These are phyloP conservation scores for Equus quagga DNA, from an alignment of 2,113 vertebrate species.

Conservation along the genomic window DNA sequence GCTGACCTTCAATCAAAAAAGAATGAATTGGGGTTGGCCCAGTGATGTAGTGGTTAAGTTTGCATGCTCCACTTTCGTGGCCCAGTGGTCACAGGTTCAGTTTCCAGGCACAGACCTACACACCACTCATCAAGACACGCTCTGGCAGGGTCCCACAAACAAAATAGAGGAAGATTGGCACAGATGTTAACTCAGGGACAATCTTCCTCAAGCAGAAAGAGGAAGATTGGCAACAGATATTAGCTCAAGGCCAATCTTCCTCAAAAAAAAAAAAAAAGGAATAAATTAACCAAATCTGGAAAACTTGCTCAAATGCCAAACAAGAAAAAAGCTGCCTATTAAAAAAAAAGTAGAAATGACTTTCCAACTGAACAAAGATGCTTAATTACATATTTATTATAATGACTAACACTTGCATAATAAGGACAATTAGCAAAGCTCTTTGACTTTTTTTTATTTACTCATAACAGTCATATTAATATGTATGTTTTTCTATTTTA, in stretches of 20 bases:
- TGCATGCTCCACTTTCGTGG: too few relatives aligned
- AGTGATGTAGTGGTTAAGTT: too few relatives aligned
- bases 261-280: neutral
- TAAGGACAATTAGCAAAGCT: neutral
- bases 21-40: neutral
- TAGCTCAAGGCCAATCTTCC: too few relatives aligned
- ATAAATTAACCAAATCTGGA: neutral
- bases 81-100: too few relatives aligned
- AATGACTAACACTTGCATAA: neutral
- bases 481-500: neutral
- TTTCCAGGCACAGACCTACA: too few relatives aligned
- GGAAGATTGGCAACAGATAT: too few relatives aligned
- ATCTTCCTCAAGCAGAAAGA: too few relatives aligned
- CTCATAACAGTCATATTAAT: neutral
- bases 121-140: too few relatives aligned
- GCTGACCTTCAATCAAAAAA: neutral
- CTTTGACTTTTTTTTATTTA: neutral
- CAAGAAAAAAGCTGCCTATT: neutral
- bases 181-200: too few relatives aligned
- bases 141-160: too few relatives aligned
- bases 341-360: neutral
- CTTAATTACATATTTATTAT: conserved; percentile 3
- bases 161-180: too few relatives aligned
- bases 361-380: conserved; percentile 14
- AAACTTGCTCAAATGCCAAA: neutral